Evolutionary conservation across 2,113 vertebrate species (phyloP).

Genomic region (Toxostoma redivivum): DNA sequence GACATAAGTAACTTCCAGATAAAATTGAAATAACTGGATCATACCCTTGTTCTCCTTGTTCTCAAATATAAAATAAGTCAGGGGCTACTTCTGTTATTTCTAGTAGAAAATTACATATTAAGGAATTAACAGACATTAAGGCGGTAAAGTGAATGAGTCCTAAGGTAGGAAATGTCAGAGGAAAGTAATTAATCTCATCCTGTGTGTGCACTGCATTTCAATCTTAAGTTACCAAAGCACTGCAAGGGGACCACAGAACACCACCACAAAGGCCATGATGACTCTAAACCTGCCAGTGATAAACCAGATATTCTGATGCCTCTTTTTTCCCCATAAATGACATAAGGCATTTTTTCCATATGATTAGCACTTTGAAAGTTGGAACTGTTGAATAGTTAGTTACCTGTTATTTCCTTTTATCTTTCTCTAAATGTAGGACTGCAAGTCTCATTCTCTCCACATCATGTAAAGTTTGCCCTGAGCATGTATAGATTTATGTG

Average conservation of each 20-base stretch:
- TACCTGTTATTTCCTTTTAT: background rate
- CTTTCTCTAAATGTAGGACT: background rate
- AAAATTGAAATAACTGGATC: conserved; percentile 4
- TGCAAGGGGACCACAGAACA: background rate
- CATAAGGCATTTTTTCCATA: background rate
- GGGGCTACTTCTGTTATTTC: background rate
- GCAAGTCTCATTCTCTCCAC: background rate
- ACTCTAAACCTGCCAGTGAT: background rate
- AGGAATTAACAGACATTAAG: background rate
- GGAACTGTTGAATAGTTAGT: background rate
- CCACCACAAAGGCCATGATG: background rate
- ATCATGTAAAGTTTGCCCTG: background rate
- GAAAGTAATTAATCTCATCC: background rate
- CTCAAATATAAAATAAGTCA: background rate
- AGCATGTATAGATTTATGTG: background rate
- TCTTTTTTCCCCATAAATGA: background rate
- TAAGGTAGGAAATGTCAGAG: background rate
- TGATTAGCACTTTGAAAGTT: background rate
- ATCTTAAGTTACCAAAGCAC: background rate
- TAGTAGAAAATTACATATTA: background rate
- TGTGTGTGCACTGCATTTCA: background rate
- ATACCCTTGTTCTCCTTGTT: background rate
- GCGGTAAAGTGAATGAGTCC: background rate
- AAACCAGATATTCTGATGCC: background rate
- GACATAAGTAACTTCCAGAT: background rate